Percentiles rank a stretch among this genome's conserved stretches.
These are phyloP conservation scores for Araneus ventricosus DNA, from an alignment of 1,140 invertebrate genomes.

Conservation along the genomic window DNA sequence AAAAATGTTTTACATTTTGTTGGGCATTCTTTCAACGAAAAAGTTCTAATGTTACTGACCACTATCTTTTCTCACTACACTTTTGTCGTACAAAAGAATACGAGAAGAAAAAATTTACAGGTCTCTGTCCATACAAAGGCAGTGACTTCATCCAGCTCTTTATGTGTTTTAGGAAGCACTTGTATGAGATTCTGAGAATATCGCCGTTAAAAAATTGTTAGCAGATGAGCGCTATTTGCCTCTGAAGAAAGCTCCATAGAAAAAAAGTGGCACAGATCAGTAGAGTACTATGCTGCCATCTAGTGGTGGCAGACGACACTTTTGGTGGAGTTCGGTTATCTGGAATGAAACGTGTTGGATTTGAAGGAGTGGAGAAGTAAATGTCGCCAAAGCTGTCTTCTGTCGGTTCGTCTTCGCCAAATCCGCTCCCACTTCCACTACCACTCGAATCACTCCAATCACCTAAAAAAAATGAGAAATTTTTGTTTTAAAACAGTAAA, in stretches of 20 bases:
- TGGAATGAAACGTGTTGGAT: constrained; percentile 26
- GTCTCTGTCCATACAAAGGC: neutral
- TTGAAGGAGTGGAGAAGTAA: constrained; percentile 68
- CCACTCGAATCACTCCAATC: constrained; percentile 69
- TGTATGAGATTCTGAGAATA: constrained; percentile 48
- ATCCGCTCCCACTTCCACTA: constrained; percentile 70
- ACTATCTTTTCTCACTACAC: constrained; percentile 39
- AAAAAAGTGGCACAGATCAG: neutral
- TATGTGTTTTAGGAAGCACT: constrained; percentile 57
- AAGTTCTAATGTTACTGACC: constrained; percentile 29
- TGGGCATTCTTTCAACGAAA: neutral
- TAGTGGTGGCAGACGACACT: constrained; percentile 33
- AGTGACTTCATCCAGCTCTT: constrained; percentile 31
- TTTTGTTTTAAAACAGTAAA: neutral
- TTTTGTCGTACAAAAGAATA: constrained; percentile 49
- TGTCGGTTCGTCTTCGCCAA: constrained; percentile 57
- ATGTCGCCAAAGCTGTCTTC: constrained; percentile 67
- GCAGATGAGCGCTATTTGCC: neutral
- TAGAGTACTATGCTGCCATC: constrained; percentile 63
- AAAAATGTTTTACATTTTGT: neutral
- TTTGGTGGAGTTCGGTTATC: constrained; percentile 47
- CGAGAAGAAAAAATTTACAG: constrained; percentile 1
- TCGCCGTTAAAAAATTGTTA: constrained; percentile 32
- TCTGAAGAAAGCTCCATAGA: neutral
- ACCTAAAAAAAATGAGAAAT: constrained; percentile 43